Evolutionary conservation across 1,140 invertebrate species (phyloP), one percentile per base, ranked within the genome.

Genomic region (Drosophila carrolli): DNA sequence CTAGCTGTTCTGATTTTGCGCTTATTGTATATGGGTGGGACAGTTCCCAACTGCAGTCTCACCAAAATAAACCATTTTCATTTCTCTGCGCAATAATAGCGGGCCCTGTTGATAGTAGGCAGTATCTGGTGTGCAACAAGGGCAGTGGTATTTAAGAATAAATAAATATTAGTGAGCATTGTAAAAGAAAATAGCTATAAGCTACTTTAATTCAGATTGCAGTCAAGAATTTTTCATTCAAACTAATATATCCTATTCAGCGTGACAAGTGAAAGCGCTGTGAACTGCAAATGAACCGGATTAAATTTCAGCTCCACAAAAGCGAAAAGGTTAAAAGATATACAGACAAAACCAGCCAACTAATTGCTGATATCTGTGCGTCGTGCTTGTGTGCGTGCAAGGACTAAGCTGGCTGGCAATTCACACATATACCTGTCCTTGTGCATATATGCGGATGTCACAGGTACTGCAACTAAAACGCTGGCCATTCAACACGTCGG

Each of bases 401-500:
- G 53, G 71, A 60, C 37, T 75, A 67, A 76, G 54, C 54, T 13
- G 35, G 44, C n/a, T 58, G 65, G 56, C 62, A 67, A 72, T 78
- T 63, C 57, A 61, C 56, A 65, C 40, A 35, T 29, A 5, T 35
- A 13, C 44, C n/a, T 9, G 13, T 37, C 41, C 10, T 11, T 40
- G 27, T 51, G 23, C 63, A 67, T 58, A 32, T 43, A 47, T 58
- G 35, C 23, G 74, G 60, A 70, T 75, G 73, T 84, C 77, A 81
- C 53, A 85, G 66, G 63, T 81, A 74, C 57, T 78, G 51, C 59
- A 60, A 59, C 67, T 71, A 59, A 75, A 81, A 59, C 60, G 54
- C 65, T 67, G 78, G 53, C 59, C 68, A 86, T 78, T 78, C 78
- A 83, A 81, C 82, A 74, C 56, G 78, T 76, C 77, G 68, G 40